Evolutionary conservation across 2,888 invertebrate species (phyloP).

Genomic region (Ischnus inquisitorius): DNA sequence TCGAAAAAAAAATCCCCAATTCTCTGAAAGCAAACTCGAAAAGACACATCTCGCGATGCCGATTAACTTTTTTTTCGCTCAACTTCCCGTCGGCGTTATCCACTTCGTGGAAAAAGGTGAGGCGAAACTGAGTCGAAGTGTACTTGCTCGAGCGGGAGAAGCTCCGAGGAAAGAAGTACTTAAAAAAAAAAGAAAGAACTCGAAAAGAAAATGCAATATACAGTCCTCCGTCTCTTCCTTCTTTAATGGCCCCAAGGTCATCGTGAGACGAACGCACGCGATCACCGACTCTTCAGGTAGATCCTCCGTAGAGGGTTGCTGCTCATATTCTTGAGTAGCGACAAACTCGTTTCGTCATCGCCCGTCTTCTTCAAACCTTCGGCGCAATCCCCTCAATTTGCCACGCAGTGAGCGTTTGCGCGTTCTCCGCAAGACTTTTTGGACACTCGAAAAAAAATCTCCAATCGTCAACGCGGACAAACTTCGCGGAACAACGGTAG

Average conservation of each 20-base stretch:
- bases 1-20: neutral
- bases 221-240: conserved; percentile 64
- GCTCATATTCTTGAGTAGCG: conserved; percentile 12
- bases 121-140: conserved; percentile 20
- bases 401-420: neutral
- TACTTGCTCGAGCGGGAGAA: neutral
- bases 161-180: neutral
- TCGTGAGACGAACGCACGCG: conserved; percentile 76
- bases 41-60: neutral
- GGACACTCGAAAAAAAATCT: neutral
- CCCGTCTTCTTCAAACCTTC: conserved; percentile 35
- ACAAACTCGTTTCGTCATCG: conserved; percentile 47
- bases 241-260: conserved; percentile 77
- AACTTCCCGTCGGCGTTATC: neutral
- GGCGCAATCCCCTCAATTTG: neutral
- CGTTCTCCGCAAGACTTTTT: neutral
- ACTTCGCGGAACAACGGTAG: neutral
- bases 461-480: neutral
- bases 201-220: conserved; percentile 32
- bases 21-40: neutral
- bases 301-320: conserved; percentile 62
- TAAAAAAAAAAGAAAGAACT: conserved; percentile 22
- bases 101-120: conserved; percentile 58
- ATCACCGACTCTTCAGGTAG: conserved; percentile 69
- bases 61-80: conserved; percentile 9